Evolutionary conservation across 23 tunicate genomes (phyloP), one percentile per base, ranked within the genome.

Genomic region (Styela plicata): DNA sequence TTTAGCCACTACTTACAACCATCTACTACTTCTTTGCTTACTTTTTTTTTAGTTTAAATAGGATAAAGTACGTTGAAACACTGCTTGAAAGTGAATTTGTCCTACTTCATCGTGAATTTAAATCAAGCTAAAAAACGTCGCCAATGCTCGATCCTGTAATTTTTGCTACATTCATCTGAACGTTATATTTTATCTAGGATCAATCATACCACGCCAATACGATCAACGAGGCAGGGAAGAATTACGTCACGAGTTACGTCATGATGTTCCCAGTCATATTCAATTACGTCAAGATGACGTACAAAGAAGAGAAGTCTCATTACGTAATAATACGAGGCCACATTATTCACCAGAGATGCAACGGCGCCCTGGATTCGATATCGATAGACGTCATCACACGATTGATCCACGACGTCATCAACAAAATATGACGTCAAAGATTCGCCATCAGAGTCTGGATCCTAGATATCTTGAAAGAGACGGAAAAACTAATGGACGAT

Each of bases 221-320:
- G 57, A 44, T 13, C 57, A 44, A 44, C 57, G 57, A 5, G 57
- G 57, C 7, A 44, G 71, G 22, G 71, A 67, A 67, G 71, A 67
- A 25, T 16, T 29, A 1, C 1, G 71, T 25, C 71, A 27, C 31
- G 31, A 25, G 30, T 29, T 25, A 67, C 71, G 71, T 25, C 31
- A 25, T 27, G 71, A 67, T 19, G 24, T 27, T 19, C 71, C 71
- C 0, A 67, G 71, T 67, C 71, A 67, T 22, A 67, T 67, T 16
- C 71, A 67, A 29, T 1, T 67, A 67, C 71, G 71, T 67, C 31
- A 67, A 16, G 71, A 67, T 67, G 71, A 67, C 13, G 7, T 44
- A 5, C 57, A 44, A 44, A 44, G 13, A 7, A 44, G 13, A 44
- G 57, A 13, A 44, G 13, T 44, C 57, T 44, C 13, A 5, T 18